Conservation (phyloP, 1,140 invertebrate genomes). For the Procambarus clarkii region DNA sequence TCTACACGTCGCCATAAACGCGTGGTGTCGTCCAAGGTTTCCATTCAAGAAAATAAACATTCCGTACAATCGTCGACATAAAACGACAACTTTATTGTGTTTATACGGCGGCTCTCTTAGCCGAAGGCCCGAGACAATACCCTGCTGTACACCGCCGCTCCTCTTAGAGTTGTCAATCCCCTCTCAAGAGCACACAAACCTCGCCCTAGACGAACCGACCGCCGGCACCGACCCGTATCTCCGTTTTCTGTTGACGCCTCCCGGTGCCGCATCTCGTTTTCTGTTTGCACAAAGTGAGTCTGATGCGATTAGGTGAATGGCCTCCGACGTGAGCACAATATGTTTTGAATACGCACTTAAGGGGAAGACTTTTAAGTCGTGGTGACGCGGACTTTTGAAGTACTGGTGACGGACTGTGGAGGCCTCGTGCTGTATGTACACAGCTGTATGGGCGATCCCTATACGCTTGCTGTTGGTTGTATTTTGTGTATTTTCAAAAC, state of each 20-base stretch:
- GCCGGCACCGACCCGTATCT: not conserved
- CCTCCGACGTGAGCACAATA: conserved; percentile 9
- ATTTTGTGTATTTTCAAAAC: too few relatives aligned
- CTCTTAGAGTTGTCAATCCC: not conserved
- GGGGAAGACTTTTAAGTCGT: conserved; percentile 5
- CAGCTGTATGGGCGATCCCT: too few relatives aligned
- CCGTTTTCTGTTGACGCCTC: not conserved
- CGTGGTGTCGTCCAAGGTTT: too few relatives aligned
- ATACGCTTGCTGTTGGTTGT: too few relatives aligned
- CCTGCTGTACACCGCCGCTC: not conserved
- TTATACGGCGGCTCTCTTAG: not conserved
- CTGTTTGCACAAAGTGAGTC: conserved; percentile 15
- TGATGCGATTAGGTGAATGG: conserved; percentile 28
- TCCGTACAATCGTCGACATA: not conserved
- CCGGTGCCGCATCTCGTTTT: conserved; percentile 18
- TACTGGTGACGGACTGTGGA: too few relatives aligned
- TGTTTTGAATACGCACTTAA: conserved; percentile 21
- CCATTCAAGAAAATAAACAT: not conserved
- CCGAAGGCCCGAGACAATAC: not conserved
- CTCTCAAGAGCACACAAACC: not conserved
- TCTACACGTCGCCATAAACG: too few relatives aligned
- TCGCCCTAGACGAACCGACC: not conserved
- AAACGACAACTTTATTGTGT: conserved; percentile 26
- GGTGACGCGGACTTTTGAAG: too few relatives aligned
- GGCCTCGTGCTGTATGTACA: too few relatives aligned